phyloP scores from a whole-genome alignment of 1,140 invertebrate species.

The Dreissena rostriformis region DNA sequence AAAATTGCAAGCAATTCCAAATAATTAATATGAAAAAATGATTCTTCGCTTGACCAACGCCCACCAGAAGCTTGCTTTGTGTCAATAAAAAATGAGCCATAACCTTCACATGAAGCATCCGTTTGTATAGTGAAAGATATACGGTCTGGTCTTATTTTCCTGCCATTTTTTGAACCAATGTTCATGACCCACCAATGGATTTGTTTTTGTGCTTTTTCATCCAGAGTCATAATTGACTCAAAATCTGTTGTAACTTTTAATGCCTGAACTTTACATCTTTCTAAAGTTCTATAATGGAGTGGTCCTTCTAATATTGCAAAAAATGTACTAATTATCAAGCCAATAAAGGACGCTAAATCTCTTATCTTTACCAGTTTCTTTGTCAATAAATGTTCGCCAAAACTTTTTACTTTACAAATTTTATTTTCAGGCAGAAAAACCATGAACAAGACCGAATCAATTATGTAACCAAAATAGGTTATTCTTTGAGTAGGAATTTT shows the following conservation, averaged over 20 bases:
- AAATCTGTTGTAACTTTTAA: constrained; percentile 1
- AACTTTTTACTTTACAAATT: not conserved
- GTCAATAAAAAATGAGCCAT: constrained; percentile 31
- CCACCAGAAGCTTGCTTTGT: constrained; percentile 1
- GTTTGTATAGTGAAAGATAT: constrained; percentile 21
- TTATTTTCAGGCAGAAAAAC: constrained; percentile 29
- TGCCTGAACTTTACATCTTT: constrained; percentile 8
- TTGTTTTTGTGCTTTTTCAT: not conserved
- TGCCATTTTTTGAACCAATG: constrained; percentile 32
- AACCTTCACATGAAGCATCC: constrained; percentile 17
- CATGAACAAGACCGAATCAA: constrained; percentile 24
- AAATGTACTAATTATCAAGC: not conserved
- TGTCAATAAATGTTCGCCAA: not conserved
- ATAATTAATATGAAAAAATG: constrained; percentile 17
- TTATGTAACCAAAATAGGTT: constrained; percentile 23
- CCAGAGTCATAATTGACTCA: constrained; percentile 19
- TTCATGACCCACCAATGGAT: not conserved
- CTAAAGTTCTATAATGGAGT: no score
- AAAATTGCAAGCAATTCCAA: constrained; percentile 14
- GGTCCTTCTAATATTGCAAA: constrained; percentile 16
- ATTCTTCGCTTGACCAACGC: constrained; percentile 15
- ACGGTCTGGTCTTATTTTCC: constrained; percentile 34
- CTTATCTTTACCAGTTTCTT: not conserved
- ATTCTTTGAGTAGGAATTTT: constrained; percentile 18
- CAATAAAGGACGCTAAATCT: constrained; percentile 9